These are phyloP conservation scores for Coronaproctus castanopsis DNA, from an alignment of 2,888 invertebrate species.

Conservation along the genomic window DNA sequence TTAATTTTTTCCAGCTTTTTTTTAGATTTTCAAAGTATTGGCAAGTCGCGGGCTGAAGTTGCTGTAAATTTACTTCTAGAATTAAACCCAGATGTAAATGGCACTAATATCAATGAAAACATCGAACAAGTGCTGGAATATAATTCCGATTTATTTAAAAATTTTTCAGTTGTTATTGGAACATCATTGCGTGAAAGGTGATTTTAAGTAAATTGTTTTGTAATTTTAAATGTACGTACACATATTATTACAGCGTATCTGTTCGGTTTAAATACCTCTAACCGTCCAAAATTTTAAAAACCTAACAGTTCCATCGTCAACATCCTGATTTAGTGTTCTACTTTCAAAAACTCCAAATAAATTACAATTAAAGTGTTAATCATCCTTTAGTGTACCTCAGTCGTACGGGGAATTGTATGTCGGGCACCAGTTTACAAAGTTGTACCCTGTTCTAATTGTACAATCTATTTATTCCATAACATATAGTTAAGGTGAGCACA, in stretches of 20 bases:
- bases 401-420: not conserved
- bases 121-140: slow-evolving; percentile 63
- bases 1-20: too few species aligned
- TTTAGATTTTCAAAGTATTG: slow-evolving; percentile 57
- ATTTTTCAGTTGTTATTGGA: slow-evolving; percentile 70
- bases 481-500: not conserved
- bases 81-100: slow-evolving; percentile 78
- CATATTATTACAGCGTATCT: not conserved
- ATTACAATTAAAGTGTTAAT: not conserved
- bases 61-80: slow-evolving; percentile 65
- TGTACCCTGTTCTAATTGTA: not conserved
- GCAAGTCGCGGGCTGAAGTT: slow-evolving; percentile 63
- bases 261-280: not conserved
- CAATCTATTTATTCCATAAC: not conserved
- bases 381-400: not conserved
- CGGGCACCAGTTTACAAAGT: not conserved
- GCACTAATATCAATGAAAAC: slow-evolving; percentile 78
- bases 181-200: slow-evolving; percentile 50
- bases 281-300: not conserved
- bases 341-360: not conserved
- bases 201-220: slow-evolving; percentile 6
- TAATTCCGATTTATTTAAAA: slow-evolving; percentile 70
- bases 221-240: too few species aligned
- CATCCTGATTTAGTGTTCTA: not conserved
- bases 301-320: not conserved